phyloP scores from a whole-genome alignment of 1,140 invertebrate genomes.

The Drosophila rhopaloa region DNA sequence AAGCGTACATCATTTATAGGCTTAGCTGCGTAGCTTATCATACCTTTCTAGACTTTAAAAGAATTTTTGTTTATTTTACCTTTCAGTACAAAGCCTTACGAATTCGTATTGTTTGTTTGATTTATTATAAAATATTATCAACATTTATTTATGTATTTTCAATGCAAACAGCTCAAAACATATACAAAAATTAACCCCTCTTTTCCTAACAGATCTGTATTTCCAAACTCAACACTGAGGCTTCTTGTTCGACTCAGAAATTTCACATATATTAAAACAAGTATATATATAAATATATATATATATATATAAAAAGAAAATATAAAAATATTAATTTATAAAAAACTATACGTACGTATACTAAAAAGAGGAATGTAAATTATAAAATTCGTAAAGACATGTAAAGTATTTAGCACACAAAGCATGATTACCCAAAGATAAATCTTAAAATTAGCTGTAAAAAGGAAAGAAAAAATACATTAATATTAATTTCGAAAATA shows the following conservation, averaged over 20 bases:
- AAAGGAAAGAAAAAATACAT: constrained; percentile 73
- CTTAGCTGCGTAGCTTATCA: constrained; percentile 32
- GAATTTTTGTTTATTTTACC: constrained; percentile 50
- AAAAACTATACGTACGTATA: constrained; percentile 48
- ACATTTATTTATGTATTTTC: constrained; percentile 53
- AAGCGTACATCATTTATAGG: constrained; percentile 17
- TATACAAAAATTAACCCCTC: constrained; percentile 19
- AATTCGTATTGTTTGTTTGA: constrained; percentile 54
- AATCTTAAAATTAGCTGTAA: constrained; percentile 77
- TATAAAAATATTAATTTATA: constrained; percentile 50
- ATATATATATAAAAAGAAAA: constrained; percentile 22
- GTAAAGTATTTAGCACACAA: constrained; percentile 74
- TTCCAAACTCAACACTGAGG: constrained; percentile 44
- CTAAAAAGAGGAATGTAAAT: constrained; percentile 58
- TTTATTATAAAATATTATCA: constrained; percentile 38
- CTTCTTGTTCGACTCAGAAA: constrained; percentile 45
- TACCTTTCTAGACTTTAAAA: constrained; percentile 35
- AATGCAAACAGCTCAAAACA: constrained; percentile 55
- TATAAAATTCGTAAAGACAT: constrained; percentile 68
- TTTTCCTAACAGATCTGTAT: constrained; percentile 53
- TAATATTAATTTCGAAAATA: constrained; percentile 58
- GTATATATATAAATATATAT: constrained; percentile 46
- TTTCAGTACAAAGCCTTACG: constrained; percentile 68
- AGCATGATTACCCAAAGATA: constrained; percentile 77
- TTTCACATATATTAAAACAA: constrained; percentile 24